Evolutionary conservation across 2,888 invertebrate genomes (phyloP), one percentile per base, ranked within the genome.

Genomic region (Zonitis immaculata): DNA sequence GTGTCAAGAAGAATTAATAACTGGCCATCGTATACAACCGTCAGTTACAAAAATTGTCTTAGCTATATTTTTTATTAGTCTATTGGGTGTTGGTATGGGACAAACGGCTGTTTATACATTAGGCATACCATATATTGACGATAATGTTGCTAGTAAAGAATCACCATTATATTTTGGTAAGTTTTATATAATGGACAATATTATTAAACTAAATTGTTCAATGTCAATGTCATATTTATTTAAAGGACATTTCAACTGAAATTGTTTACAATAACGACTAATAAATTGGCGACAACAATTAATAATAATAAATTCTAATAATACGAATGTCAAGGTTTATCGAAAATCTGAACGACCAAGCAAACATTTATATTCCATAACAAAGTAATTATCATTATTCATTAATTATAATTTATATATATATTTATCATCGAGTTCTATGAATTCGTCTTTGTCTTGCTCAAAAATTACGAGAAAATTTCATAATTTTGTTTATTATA

Each of bases 81-180:
- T 95, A 63, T 79, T 95, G 48, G 89, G 92, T 54, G 91, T 94
- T 32, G 94, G 95, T 46, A 88, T 94, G 76, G 94, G 94, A 0
- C 93, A 93, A 77, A 95, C 95, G 1, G 92, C 94, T 11, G 92
- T 94, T 51, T 90, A 91, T 64, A 94, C 94, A 16, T 81, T 95
- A 39, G 95, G 94, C 14, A 94, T 95, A 66, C 94, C 95, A 4
- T 95, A 92, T 74, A 91, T 95, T 60, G 95, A 95, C 66, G 94
- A 95, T 75, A 95, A 95, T 75, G 93, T 95, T 54, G 91, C 91
- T 66, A 91, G 90, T 77, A 83, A 89, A 67, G 93, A 94, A 75
- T 93, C 93, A 53, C 93, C 95, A 22, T 82, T 94, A 63, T 95
- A 95, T 78, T 91, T 94, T 79, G 89, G 91, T 90, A 76, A 84